Percentiles rank a stretch among this genome's conserved stretches.
These are phyloP conservation scores for Musca domestica DNA, from an alignment of 1,140 invertebrate genomes.

Conservation along the genomic window DNA sequence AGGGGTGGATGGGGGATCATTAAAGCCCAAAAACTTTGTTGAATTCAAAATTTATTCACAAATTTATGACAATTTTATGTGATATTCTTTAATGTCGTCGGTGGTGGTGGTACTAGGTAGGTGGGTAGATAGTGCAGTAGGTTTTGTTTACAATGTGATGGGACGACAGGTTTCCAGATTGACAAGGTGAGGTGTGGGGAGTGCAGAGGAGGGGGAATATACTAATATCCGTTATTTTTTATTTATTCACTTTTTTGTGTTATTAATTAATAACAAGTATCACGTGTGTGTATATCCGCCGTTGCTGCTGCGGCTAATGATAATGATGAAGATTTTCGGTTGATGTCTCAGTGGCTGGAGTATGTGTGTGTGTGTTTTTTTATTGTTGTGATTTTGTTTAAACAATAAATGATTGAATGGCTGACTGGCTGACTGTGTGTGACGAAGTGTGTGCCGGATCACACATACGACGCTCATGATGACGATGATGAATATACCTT, in stretches of 20 bases:
- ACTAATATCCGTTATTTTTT: slow-evolving; percentile 15
- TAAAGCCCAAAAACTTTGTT: too few relatives aligned
- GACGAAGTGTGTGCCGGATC: background rate
- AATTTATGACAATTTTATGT: too few relatives aligned
- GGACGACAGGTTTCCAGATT: too few relatives aligned
- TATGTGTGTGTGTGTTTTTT: background rate
- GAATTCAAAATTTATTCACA: too few relatives aligned
- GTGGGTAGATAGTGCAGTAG: too few relatives aligned
- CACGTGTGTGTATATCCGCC: slow-evolving; percentile 12
- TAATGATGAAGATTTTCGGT: background rate
- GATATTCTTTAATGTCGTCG: too few relatives aligned
- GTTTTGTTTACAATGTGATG: too few relatives aligned
- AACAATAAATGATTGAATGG: too few relatives aligned
- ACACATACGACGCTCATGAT: background rate
- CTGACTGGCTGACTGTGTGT: background rate
- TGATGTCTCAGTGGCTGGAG: background rate
- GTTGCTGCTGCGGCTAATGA: background rate
- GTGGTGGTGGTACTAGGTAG: too few relatives aligned
- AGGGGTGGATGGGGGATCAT: too few relatives aligned
- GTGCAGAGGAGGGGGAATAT: background rate
- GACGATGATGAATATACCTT: background rate
- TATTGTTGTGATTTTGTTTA: too few relatives aligned
- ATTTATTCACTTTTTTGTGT: background rate
- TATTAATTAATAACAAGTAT: slow-evolving; percentile 9
- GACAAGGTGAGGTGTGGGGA: too few relatives aligned